Conservation (phyloP, 2,888 invertebrate species). For the Uropetala carovei region DNA sequence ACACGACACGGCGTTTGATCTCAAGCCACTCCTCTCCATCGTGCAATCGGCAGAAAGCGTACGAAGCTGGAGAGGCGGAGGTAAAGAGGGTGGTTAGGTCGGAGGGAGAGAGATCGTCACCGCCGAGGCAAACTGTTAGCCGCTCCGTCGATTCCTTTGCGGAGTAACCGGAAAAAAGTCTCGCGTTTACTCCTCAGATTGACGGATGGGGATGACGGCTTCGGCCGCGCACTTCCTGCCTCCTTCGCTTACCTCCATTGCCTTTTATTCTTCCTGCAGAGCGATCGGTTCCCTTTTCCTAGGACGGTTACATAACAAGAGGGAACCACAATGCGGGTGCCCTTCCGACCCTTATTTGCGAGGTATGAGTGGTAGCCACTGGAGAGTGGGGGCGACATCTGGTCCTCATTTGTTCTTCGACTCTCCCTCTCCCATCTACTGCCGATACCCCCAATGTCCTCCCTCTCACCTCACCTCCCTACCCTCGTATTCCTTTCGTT, state of each 20-base stretch:
- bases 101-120: not conserved
- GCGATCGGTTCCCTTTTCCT: not conserved
- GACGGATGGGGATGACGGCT: slow-evolving; percentile 54
- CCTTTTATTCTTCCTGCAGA: not conserved
- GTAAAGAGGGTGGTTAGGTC: not conserved
- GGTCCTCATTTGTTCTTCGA: slow-evolving; percentile 32
- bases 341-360: slow-evolving; percentile 15
- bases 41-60: not conserved
- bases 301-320: not conserved
- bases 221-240: not conserved
- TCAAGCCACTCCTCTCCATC: not conserved
- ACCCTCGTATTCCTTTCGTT: not conserved
- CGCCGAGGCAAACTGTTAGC: slow-evolving; percentile 43
- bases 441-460: not conserved
- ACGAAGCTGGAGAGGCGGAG: not conserved
- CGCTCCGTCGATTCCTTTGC: slow-evolving; percentile 50
- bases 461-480: not conserved
- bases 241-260: not conserved
- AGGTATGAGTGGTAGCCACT: not conserved
- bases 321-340: slow-evolving; percentile 12
- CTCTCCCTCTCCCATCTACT: not conserved
- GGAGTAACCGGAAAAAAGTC: slow-evolving; percentile 29
- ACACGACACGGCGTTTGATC: slow-evolving; percentile 4
- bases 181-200: not conserved
- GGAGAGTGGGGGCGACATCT: slow-evolving; percentile 20